Conservation (phyloP, 1,140 invertebrate genomes). For the Periplaneta americana region DNA sequence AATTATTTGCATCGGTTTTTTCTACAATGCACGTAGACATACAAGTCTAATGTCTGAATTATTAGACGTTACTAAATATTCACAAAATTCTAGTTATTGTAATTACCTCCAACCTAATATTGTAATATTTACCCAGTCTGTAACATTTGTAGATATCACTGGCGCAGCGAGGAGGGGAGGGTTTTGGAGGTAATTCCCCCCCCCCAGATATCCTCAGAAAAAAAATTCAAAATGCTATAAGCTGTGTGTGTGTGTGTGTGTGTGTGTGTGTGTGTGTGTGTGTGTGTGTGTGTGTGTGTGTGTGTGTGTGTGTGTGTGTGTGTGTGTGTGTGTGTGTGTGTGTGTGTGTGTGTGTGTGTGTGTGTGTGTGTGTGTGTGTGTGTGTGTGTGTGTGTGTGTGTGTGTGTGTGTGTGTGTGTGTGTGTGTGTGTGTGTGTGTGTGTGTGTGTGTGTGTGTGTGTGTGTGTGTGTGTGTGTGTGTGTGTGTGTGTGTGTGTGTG, state of each 20-base stretch:
- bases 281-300: constrained; percentile 11
- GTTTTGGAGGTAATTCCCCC: too few relatives aligned
- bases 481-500: constrained; percentile 21
- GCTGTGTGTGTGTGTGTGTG: constrained; percentile 8
- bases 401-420: constrained; percentile 11
- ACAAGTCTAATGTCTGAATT: too few relatives aligned
- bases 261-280: constrained; percentile 11
- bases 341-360: constrained; percentile 11
- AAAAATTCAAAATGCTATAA: too few relatives aligned
- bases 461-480: constrained; percentile 21
- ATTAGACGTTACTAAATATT: too few relatives aligned
- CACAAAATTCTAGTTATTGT: too few relatives aligned
- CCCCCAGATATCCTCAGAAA: too few relatives aligned
- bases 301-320: constrained; percentile 11
- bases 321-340: constrained; percentile 11
- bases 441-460: constrained; percentile 17
- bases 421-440: constrained; percentile 11
- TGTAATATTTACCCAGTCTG: too few relatives aligned
- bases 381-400: constrained; percentile 11
- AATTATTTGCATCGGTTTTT: too few relatives aligned
- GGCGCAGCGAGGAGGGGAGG: too few relatives aligned
- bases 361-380: constrained; percentile 11
- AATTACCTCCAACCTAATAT: too few relatives aligned
- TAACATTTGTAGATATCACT: too few relatives aligned
- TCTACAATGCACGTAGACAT: too few relatives aligned